Conservation (phyloP, 2,113 vertebrate species). For the Neodontobutis hainanensis region DNA sequence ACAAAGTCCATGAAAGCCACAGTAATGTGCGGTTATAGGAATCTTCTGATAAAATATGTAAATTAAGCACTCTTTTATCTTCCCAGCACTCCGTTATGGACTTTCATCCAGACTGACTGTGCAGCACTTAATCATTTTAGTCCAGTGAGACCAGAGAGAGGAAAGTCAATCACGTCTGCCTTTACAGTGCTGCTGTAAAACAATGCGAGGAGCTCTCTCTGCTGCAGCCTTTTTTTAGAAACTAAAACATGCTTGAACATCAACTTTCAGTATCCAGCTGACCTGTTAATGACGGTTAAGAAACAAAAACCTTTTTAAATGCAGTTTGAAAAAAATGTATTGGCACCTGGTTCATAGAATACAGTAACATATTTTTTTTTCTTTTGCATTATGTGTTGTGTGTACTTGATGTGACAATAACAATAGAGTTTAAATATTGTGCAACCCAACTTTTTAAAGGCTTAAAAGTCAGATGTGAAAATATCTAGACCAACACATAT, state of each 20-base stretch:
- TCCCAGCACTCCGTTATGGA: constrained; percentile 23
- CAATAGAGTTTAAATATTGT: no score
- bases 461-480: no score
- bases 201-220: constrained; percentile 4
- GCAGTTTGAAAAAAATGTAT: neutral
- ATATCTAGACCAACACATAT: no score
- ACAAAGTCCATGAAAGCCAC: neutral
- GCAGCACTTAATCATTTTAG: constrained; percentile 34
- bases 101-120: constrained; percentile 29
- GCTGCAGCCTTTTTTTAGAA: constrained; percentile 5
- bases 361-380: no score
- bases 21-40: neutral
- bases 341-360: neutral
- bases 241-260: no score
- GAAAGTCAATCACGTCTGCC: constrained; percentile 52
- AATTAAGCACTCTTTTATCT: constrained; percentile 14
- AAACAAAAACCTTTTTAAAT: no score
- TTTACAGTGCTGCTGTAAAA: constrained; percentile 18
- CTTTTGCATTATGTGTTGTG: no score
- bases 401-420: no score
- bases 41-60: constrained; percentile 12
- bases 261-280: no score
- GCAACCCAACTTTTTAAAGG: no score
- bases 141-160: constrained; percentile 8
- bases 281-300: no score